phyloP scores from a whole-genome alignment of 2,113 vertebrate genomes.

The Sprattus sprattus region DNA sequence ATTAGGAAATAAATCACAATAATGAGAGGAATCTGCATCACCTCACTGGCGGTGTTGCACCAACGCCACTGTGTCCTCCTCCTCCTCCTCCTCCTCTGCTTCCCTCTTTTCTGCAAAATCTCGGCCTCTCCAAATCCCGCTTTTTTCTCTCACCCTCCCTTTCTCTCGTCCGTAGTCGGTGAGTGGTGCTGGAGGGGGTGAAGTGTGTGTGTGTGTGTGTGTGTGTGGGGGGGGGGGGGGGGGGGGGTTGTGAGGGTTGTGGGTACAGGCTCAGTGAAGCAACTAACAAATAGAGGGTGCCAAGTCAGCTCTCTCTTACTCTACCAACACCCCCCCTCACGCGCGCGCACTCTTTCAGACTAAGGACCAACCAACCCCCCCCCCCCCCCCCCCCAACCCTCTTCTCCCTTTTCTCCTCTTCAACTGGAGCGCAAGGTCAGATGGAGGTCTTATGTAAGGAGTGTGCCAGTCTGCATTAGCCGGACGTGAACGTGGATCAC shows the following conservation, averaged over 20 bases:
- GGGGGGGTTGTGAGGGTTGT: background rate
- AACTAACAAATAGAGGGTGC: conserved; percentile 45
- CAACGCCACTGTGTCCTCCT: background rate
- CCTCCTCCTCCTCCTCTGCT: background rate
- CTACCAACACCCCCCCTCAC: background rate
- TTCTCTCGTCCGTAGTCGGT: background rate
- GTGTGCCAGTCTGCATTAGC: conserved; percentile 14
- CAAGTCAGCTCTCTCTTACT: conserved; percentile 38
- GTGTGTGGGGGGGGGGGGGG: background rate
- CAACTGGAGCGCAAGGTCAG: conserved; percentile 37
- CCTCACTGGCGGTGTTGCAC: conserved; percentile 17
- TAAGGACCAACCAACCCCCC: background rate
- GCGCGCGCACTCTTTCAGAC: background rate
- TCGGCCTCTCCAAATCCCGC: background rate
- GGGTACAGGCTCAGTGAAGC: background rate
- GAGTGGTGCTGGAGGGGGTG: background rate
- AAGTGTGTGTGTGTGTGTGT: background rate
- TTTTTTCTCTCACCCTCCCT: background rate
- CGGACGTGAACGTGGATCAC: conserved; percentile 3
- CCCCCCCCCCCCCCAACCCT: background rate
- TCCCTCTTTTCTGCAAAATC: background rate
- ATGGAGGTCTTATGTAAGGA: conserved; percentile 39
- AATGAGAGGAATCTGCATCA: conserved; percentile 58
- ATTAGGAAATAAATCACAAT: conserved; percentile 70
- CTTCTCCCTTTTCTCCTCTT: background rate